These are phyloP conservation scores for Tragelaphus imberbis DNA, from an alignment of 2,113 vertebrate genomes.

Conservation along the genomic window DNA sequence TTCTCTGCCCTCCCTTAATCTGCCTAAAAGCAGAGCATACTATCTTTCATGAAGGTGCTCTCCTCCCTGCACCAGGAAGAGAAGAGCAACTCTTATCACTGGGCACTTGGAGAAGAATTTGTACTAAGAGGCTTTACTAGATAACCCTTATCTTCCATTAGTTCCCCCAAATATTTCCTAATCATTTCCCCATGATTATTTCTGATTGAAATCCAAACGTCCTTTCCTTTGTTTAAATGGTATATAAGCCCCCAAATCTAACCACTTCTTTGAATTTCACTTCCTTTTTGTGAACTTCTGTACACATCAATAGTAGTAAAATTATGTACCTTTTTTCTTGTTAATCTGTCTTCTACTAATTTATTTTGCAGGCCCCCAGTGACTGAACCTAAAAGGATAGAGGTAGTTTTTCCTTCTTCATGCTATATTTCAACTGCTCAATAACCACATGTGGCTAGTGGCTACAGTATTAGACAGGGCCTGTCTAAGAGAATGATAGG, in stretches of 20 bases:
- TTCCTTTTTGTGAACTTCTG: background rate
- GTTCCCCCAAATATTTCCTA: background rate
- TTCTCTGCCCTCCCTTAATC: background rate
- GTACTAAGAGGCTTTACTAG: background rate
- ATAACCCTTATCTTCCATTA: background rate
- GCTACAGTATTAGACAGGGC: background rate
- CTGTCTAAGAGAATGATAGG: background rate
- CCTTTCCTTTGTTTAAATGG: slow-evolving; percentile 31
- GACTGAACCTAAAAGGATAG: background rate
- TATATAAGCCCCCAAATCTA: background rate
- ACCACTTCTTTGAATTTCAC: background rate
- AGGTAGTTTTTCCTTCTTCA: background rate
- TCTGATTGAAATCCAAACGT: background rate
- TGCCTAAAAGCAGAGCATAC: background rate
- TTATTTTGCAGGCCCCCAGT: background rate
- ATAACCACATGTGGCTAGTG: background rate
- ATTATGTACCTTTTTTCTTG: background rate
- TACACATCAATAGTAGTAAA: background rate
- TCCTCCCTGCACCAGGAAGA: background rate
- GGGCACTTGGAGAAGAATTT: background rate
- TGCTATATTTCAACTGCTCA: background rate
- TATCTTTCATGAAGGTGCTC: background rate
- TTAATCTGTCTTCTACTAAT: background rate
- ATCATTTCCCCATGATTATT: background rate
- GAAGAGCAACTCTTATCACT: background rate